Conservation (phyloP, 2,797 vertebrate genomes). For the Picus viridis region DNA sequence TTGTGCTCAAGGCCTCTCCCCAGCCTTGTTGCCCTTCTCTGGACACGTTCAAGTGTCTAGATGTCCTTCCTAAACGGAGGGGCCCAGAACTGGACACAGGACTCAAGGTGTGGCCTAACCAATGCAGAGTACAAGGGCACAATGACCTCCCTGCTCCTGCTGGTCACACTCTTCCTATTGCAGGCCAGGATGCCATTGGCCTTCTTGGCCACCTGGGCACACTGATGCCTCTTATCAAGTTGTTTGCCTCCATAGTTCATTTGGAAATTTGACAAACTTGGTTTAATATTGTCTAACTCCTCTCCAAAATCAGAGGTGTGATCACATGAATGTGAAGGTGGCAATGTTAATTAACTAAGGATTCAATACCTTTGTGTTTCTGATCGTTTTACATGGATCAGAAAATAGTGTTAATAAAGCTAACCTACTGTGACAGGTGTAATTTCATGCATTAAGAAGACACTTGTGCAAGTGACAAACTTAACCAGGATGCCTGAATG, state of each 20-base stretch:
- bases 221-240: neutral
- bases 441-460: constrained; percentile 85
- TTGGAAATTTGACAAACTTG: neutral
- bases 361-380: constrained; percentile 76
- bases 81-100: no score
- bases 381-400: constrained; percentile 81
- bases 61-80: no score
- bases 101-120: no score
- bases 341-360: constrained; percentile 83
- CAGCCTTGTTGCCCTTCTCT: no score
- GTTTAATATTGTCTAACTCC: constrained; percentile 78
- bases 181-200: no score
- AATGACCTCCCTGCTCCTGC: no score
- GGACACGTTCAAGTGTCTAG: no score
- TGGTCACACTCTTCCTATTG: no score
- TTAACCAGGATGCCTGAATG: neutral
- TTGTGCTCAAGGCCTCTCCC: no score
- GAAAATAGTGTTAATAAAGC: constrained; percentile 83
- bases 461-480: constrained; percentile 53
- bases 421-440: constrained; percentile 87
- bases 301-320: constrained; percentile 76
- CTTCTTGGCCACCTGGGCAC: no score
- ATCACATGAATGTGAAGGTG: constrained; percentile 73
- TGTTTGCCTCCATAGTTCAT: neutral
- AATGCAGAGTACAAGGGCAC: no score